A percentile compares a stretch with the other conserved stretches of the same genome.
These are phyloP conservation scores for Pandemis heparana DNA, from an alignment of 2,888 invertebrate genomes.

Conservation along the genomic window DNA sequence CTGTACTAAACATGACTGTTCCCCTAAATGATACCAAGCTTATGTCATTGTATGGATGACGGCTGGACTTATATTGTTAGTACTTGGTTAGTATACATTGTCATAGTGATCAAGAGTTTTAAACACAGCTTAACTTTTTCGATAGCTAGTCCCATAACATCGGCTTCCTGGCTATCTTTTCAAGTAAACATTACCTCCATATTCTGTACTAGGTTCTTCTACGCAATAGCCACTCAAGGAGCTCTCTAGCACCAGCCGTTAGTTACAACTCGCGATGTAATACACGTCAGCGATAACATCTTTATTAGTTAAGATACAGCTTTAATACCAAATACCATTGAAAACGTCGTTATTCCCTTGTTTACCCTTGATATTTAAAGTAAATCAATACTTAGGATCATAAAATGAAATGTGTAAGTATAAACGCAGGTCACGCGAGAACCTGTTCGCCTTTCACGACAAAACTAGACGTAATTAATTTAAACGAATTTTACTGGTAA, in stretches of 20 bases:
- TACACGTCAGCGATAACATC: background rate
- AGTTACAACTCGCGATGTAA: background rate
- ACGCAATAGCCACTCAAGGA: background rate
- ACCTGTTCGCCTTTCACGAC: slow-evolving; percentile 32
- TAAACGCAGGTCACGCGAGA: slow-evolving; percentile 33
- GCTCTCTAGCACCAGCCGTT: background rate
- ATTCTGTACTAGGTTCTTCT: background rate
- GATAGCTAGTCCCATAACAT: no score
- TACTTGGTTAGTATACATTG: no score
- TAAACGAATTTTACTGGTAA: slow-evolving; percentile 36
- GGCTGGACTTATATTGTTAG: no score
- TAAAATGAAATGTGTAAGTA: slow-evolving; percentile 39
- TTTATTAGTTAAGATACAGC: slow-evolving; percentile 3
- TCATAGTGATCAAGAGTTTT: no score
- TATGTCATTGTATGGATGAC: no score
- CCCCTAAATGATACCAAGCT: no score
- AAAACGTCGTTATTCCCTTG: slow-evolving; percentile 12
- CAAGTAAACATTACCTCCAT: background rate
- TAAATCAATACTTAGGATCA: slow-evolving; percentile 35
- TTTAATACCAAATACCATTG: slow-evolving; percentile 11
- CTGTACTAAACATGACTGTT: no score
- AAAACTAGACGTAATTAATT: slow-evolving; percentile 28
- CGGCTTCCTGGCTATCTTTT: no score
- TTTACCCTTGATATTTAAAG: slow-evolving; percentile 36
- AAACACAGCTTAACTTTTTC: no score